phyloP scores from a whole-genome alignment of 2,797 vertebrate genomes.

The Halcyon leucocephala region DNA sequence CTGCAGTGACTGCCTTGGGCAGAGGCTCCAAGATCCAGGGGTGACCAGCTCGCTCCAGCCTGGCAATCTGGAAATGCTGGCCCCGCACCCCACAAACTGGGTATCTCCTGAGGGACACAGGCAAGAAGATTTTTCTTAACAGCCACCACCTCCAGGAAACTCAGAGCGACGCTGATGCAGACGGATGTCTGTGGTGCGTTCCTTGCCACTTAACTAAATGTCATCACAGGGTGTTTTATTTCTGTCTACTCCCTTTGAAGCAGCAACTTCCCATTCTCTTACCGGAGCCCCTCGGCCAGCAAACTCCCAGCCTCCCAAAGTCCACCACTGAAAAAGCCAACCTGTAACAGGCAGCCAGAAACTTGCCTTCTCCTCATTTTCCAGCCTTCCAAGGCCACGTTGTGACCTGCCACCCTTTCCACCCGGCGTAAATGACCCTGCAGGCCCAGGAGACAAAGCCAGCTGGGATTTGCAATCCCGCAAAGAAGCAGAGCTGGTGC shows the following conservation, averaged over 20 bases:
- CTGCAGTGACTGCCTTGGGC: background rate
- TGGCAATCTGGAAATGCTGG: background rate
- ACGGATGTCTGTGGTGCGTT: background rate
- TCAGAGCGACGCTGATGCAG: background rate
- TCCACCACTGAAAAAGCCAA: fast-evolving
- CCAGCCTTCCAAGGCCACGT: background rate
- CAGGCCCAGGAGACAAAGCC: background rate
- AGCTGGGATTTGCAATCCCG: background rate
- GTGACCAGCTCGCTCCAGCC: background rate
- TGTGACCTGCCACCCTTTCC: background rate
- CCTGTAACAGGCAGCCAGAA: background rate
- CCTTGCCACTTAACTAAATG: background rate
- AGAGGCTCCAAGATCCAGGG: background rate
- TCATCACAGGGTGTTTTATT: background rate
- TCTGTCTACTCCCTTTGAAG: background rate
- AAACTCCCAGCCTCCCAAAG: background rate
- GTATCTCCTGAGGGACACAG: background rate
- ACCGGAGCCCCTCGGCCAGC: background rate
- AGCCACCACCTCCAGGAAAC: background rate
- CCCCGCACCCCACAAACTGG: background rate
- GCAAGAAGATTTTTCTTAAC: background rate
- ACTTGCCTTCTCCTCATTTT: background rate
- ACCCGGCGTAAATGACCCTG: fast-evolving
- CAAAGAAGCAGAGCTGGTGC: background rate
- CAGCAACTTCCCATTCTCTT: background rate